A percentile compares a stretch with the other conserved stretches of the same genome.
These are phyloP conservation scores for Diadumene lineata DNA, from an alignment of 92 coral and sea anemone genomes.

Conservation along the genomic window DNA sequence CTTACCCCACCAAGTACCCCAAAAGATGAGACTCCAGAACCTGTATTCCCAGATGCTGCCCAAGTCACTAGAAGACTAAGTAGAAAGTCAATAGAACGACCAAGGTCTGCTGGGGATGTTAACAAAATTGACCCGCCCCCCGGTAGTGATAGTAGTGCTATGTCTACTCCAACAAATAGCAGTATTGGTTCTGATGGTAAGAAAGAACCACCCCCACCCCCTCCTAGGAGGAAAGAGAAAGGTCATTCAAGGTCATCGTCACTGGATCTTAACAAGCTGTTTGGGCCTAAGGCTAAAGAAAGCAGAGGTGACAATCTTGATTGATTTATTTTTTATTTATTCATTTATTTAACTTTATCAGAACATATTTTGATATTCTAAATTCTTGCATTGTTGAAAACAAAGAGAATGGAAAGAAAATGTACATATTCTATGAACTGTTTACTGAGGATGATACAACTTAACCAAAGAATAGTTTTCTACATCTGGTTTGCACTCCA, in stretches of 20 bases:
- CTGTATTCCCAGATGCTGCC: conserved; percentile 38
- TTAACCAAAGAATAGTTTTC: too few relatives aligned
- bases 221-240: conserved; percentile 83
- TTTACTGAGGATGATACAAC: too few relatives aligned
- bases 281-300: conserved; percentile 85
- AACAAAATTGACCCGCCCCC: conserved; percentile 40
- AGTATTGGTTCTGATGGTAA: conserved; percentile 75
- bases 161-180: conserved; percentile 53
- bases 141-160: conserved; percentile 55
- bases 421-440: too few relatives aligned
- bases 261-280: conserved; percentile 87
- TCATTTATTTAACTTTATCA: too few relatives aligned
- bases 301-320: conserved; percentile 33
- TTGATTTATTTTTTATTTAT: background rate
- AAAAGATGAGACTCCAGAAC: conserved; percentile 44
- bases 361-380: too few relatives aligned
- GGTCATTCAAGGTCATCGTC: conserved; percentile 99
- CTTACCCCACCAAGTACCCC: conserved; percentile 65
- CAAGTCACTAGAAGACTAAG: conserved; percentile 26
- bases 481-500: too few relatives aligned
- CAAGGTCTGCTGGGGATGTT: conserved; percentile 75
- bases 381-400: too few relatives aligned
- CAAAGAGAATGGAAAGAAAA: too few relatives aligned
- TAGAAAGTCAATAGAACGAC: conserved; percentile 11
- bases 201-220: conserved; percentile 91